Evolutionary conservation across 2,888 invertebrate genomes (phyloP).

Genomic region (Aleiodes leptofemur): DNA sequence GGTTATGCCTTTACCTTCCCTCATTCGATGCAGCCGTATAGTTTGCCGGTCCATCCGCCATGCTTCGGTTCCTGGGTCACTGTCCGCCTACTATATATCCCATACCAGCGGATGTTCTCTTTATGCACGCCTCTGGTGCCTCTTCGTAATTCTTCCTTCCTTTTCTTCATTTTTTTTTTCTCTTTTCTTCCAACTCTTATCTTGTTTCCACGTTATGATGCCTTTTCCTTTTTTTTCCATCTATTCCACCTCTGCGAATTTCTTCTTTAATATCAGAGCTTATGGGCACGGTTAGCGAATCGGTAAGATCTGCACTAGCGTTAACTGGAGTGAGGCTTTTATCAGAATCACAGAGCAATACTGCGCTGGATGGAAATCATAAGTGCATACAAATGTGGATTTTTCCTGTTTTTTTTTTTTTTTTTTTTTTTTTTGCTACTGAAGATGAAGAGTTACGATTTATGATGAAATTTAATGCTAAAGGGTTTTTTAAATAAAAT

Average conservation of each 20-base stretch:
- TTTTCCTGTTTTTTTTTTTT: no score
- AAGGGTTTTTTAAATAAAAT: no score
- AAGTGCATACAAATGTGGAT: constrained; percentile 8
- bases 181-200: constrained; percentile 5
- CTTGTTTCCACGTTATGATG: constrained; percentile 30
- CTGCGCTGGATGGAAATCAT: constrained; percentile 41
- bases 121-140: constrained; percentile 37
- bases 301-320: not conserved
- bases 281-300: constrained; percentile 9
- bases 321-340: constrained; percentile 38
- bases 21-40: constrained; percentile 34
- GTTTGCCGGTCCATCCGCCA: constrained; percentile 58
- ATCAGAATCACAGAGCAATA: constrained; percentile 19
- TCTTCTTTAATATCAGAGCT: constrained; percentile 16
- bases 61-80: constrained; percentile 62
- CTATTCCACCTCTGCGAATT: constrained; percentile 5
- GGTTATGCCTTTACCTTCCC: constrained; percentile 40
- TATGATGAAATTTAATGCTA: no score
- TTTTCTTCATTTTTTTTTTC: constrained; percentile 2
- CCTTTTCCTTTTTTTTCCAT: constrained; percentile 19
- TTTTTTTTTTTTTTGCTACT: no score
- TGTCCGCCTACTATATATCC: constrained; percentile 57
- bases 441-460: no score
- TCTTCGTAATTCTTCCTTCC: constrained; percentile 12
- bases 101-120: constrained; percentile 46